Evolutionary conservation across 1,140 invertebrate species (phyloP).

Genomic region (Meloidogyne hapla): DNA sequence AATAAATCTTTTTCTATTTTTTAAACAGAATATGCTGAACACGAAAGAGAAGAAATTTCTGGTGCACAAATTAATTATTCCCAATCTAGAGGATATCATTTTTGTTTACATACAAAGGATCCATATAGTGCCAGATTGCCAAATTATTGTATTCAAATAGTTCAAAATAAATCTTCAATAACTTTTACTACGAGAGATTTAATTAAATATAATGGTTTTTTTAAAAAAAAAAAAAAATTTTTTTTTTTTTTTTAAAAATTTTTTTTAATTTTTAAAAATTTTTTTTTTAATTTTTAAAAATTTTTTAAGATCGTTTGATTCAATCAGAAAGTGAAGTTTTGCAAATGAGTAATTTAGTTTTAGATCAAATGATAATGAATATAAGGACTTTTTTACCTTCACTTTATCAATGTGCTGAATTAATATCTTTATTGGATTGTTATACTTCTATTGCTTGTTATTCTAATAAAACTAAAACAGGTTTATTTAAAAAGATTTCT

Average conservation of each 20-base stretch:
- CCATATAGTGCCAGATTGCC: slow-evolving; percentile 35
- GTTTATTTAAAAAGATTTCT: slow-evolving; percentile 41
- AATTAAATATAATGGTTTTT: slow-evolving; percentile 49
- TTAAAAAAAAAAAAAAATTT: neutral
- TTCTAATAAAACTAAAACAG: slow-evolving; percentile 33
- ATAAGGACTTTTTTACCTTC: slow-evolving; percentile 38
- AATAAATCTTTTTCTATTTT: neutral
- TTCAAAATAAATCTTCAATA: slow-evolving; percentile 41
- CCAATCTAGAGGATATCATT: slow-evolving; percentile 47
- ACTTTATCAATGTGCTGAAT: slow-evolving; percentile 43
- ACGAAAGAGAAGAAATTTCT: slow-evolving; percentile 17
- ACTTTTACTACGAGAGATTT: slow-evolving; percentile 51
- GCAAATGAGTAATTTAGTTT: slow-evolving; percentile 40
- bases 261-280: neutral
- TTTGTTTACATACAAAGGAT: slow-evolving; percentile 30
- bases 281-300: neutral
- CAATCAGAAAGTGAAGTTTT: slow-evolving; percentile 42
- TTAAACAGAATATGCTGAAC: slow-evolving; percentile 28
- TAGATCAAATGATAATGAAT: slow-evolving; percentile 36
- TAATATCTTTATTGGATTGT: slow-evolving; percentile 45
- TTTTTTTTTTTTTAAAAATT: neutral
- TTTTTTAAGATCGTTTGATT: slow-evolving; percentile 34
- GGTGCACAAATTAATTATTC: slow-evolving; percentile 29
- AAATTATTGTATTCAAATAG: slow-evolving; percentile 46
- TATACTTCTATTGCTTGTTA: slow-evolving; percentile 44